Base-by-base conservation (phyloP, 2,888 invertebrate genomes). In the Masnerella sp. region DNA sequence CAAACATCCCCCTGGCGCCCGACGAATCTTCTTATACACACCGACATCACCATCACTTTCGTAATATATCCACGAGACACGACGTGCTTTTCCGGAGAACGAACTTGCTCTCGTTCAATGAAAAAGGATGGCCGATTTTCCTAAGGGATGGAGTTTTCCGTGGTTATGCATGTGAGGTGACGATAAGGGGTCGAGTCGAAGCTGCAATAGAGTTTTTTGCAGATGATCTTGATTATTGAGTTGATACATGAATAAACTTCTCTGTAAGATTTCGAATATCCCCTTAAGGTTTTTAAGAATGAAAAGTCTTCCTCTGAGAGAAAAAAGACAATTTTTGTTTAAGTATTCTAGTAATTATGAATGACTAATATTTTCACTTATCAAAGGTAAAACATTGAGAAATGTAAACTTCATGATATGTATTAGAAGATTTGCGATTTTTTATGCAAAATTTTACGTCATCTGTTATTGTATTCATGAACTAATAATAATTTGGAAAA, bases 21-120 rank as follows among this genome's bases (percentile, higher is more conserved):
- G 32, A 15, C 47, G 70, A 70, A 69, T 74, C 69, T 74, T 74
- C 74, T 69, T 64, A 68, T 68, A 62, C 47, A 65, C 65, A 67
- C 62, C 49, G 8, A 61, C 67, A 58, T 15, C 65, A 12, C 52
- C 54, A 43, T 59, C 59, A 54, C 49, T 45, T 49, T 14, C 49
- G 59, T 62, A 62, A 76, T 76, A 71, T 71, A 67, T 75, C 62
- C 51, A 58, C 64, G 56, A 68, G 64, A 70, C 73, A 67, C 73
- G 73, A 73, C 73, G 70, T 58, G 61, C 68, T 76, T 70, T 76
- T 73, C 70, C 73, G 73, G 64, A 34, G 51, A 64, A 45, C 36
- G 64, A 75, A 59, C 49, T 34, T 22, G 52, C 59, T 38, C 28
- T 52, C 49, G 43, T 20, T 30, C 56, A 34, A n/a, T 34, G 32